A percentile compares a stretch with the other conserved stretches of the same genome.
Evolutionary conservation across 2,797 vertebrate genomes (phyloP).

Genomic region (Sebastes minor): DNA sequence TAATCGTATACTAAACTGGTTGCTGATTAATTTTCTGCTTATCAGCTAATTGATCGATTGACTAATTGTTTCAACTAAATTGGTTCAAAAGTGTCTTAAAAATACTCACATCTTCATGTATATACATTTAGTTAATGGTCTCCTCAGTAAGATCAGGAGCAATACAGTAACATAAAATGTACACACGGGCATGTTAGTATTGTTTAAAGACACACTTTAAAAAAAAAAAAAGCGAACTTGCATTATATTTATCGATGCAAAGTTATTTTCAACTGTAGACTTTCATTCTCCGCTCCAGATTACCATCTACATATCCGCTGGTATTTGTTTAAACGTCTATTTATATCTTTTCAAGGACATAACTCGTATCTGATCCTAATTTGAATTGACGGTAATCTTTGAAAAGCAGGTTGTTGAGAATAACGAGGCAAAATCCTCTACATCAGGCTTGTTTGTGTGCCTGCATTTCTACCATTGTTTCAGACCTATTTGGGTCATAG

Average conservation of each 20-base stretch:
- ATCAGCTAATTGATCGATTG: background rate
- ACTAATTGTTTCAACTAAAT: background rate
- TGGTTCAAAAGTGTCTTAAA: background rate
- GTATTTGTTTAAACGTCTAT: slow-evolving; percentile 37
- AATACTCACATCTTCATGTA: background rate
- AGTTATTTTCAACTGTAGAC: background rate
- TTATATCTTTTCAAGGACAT: background rate
- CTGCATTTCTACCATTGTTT: slow-evolving; percentile 20
- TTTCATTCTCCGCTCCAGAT: background rate
- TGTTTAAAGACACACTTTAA: background rate
- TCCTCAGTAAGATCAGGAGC: background rate
- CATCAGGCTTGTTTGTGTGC: background rate
- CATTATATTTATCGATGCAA: background rate
- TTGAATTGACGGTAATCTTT: slow-evolving; percentile 20
- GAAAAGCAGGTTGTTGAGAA: slow-evolving; percentile 6
- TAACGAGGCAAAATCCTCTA: background rate
- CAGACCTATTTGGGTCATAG: slow-evolving; percentile 1
- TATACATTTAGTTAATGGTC: background rate
- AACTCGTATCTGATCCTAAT: slow-evolving; percentile 19
- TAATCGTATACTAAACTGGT: rapidly evolving
- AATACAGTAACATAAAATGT: background rate
- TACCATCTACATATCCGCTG: background rate
- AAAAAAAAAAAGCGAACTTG: background rate
- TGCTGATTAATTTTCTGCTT: background rate
- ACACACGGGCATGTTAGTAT: background rate